Percentiles rank a stretch among this genome's conserved stretches.
These are phyloP conservation scores for Ctenoplectra terminalis DNA, from an alignment of 1,140 invertebrate genomes.

Conservation along the genomic window DNA sequence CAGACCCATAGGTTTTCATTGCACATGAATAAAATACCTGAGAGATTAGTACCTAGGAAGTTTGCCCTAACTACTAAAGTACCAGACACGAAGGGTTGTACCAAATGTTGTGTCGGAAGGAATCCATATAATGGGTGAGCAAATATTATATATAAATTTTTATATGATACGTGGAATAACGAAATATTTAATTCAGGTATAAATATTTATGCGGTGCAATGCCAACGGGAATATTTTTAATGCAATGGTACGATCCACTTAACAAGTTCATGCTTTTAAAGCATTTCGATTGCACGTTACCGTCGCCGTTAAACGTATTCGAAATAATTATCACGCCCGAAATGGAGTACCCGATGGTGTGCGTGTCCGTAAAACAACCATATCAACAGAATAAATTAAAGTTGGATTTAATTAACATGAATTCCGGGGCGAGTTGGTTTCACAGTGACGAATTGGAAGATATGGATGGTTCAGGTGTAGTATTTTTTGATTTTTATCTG, in stretches of 20 bases:
- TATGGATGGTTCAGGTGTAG: slow-evolving; percentile 88
- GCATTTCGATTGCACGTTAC: slow-evolving; percentile 93
- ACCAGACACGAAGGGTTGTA: slow-evolving; percentile 97
- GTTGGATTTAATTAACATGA: slow-evolving; percentile 96
- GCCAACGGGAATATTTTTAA: slow-evolving; percentile 95
- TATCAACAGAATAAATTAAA: slow-evolving; percentile 91
- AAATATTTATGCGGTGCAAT: slow-evolving; percentile 98
- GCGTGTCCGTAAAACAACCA: slow-evolving; percentile 93
- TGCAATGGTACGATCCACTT: slow-evolving; percentile 99
- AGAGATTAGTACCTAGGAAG: slow-evolving; percentile 95
- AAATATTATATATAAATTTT: slow-evolving; percentile 4
- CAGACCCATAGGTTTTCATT: slow-evolving; percentile 95
- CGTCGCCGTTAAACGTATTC: slow-evolving; percentile 92
- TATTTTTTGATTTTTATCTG: slow-evolving; percentile 88
- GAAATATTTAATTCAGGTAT: slow-evolving; percentile 83
- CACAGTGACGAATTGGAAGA: slow-evolving; percentile 92
- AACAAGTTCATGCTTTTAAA: slow-evolving; percentile 99
- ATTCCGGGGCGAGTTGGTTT: slow-evolving; percentile 95
- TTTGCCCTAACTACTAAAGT: slow-evolving; percentile 97
- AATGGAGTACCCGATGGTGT: slow-evolving; percentile 97
- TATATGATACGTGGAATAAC: slow-evolving; percentile 7
- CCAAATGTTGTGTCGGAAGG: slow-evolving; percentile 95
- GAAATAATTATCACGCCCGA: slow-evolving; percentile 99
- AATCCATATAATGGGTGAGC: slow-evolving; percentile 96
- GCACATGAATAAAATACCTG: slow-evolving; percentile 97